Conservation (phyloP, 2,113 vertebrate genomes). For the Syngnathus scovelli region DNA sequence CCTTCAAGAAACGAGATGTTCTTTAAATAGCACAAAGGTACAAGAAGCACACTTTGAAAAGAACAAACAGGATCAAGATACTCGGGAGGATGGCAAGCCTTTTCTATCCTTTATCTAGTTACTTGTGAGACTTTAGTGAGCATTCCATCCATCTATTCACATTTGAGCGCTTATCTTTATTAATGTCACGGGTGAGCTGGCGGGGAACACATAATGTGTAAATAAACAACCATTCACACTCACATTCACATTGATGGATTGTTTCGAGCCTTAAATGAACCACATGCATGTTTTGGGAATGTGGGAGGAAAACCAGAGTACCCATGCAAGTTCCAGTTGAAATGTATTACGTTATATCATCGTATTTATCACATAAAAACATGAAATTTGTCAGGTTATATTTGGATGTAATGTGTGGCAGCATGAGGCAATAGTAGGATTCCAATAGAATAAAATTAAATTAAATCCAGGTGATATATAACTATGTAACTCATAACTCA, state of each 20-base stretch:
- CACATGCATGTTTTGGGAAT: too few species aligned
- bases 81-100: conserved; percentile 5
- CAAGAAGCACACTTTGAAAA: conserved; percentile 18
- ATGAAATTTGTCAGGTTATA: too few species aligned
- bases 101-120: not conserved
- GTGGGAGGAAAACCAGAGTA: too few species aligned
- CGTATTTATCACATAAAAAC: too few species aligned
- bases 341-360: too few species aligned
- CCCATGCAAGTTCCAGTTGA: too few species aligned
- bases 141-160: not conserved
- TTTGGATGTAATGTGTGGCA: too few species aligned
- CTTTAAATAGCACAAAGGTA: conserved; percentile 42
- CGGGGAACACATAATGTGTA: not conserved
- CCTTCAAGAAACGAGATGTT: conserved; percentile 21
- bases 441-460: too few species aligned
- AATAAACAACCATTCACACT: not conserved
- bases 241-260: not conserved
- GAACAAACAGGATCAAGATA: conserved; percentile 14
- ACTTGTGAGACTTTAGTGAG: not conserved
- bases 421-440: too few species aligned
- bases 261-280: not conserved
- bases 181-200: too few species aligned
- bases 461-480: too few species aligned
- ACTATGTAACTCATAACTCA: too few species aligned
- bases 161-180: not conserved